Evolutionary conservation across 2,888 invertebrate genomes (phyloP), one percentile per base, ranked within the genome.

Genomic region (Orthosia gothica): DNA sequence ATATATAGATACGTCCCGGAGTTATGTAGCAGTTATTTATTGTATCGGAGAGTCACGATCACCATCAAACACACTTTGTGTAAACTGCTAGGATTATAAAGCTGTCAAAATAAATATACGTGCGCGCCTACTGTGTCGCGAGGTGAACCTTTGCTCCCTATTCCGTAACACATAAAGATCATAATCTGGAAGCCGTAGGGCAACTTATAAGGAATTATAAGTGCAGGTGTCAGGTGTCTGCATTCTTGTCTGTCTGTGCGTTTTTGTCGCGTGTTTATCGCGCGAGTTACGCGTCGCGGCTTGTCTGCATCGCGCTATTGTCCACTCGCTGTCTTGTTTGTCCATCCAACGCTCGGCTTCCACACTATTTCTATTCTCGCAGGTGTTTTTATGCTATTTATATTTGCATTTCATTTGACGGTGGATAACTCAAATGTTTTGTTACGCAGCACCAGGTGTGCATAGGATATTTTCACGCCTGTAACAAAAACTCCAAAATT

Each of bases 171-270:
- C 49, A 63, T 85, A 83, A 76, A 85, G 86, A 76, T 81, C 65
- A 75, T 59, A 68, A 81, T 84, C 79, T 69, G 59, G 63, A 57
- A 67, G 72, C 63, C 61, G 75, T 54, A 26, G 23, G 54, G 23
- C 63, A 58, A 61, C 62, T 73, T 82, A 75, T 72, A 82, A 72
- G 82, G 85, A 82, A 75, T 79, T 83, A 76, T 79, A 88, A 83
- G 88, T 85, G 80, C 91, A 89, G 87, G 89, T 91, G 89, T 91
- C 88, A 87, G 90, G 84, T 89, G 86, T 70, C 86, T 85, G 79
- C 87, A 89, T 89, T 88, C 86, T 76, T 83, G 70, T 64, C 77
- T 74, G 83, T 85, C 70, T 66, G 77, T 80, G 70, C 55, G 77
- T 79, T 79, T 77, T 74, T 81, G 68, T 70, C 54, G 61, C 55